Evolutionary conservation across 2,113 vertebrate genomes (phyloP).

Genomic region (Cochlearius cochlearius): DNA sequence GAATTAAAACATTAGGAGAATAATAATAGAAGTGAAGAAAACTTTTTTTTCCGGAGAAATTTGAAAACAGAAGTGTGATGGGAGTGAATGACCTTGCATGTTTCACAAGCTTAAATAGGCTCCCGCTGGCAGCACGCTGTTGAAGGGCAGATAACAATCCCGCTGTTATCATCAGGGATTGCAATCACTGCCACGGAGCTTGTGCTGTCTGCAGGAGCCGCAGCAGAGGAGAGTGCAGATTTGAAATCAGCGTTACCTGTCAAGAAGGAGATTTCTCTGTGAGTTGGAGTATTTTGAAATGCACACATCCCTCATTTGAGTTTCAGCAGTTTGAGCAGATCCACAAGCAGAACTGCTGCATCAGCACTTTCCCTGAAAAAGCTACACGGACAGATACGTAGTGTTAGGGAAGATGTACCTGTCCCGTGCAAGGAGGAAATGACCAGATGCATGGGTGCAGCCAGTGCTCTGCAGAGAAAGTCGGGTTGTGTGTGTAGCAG

Average conservation of each 20-base stretch:
- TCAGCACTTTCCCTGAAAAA: background rate
- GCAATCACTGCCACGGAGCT: background rate
- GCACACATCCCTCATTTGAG: background rate
- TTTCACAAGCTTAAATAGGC: background rate
- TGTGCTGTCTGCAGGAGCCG: background rate
- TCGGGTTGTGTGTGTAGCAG: background rate
- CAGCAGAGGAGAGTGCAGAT: background rate
- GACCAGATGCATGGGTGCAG: rapidly evolving
- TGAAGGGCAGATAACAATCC: background rate
- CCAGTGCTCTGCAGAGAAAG: background rate
- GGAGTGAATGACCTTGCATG: background rate
- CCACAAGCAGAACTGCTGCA: background rate
- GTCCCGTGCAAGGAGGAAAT: background rate
- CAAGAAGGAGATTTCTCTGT: background rate
- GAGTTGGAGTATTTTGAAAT: background rate
- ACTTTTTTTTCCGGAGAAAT: background rate
- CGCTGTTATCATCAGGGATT: background rate
- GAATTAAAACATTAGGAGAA: background rate
- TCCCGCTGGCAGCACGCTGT: background rate
- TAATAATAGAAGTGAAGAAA: background rate
- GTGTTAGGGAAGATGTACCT: background rate
- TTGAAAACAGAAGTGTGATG: background rate
- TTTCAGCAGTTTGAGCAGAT: background rate
- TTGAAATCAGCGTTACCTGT: background rate
- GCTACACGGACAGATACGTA: background rate